Evolutionary conservation across 2,113 vertebrate species (phyloP), one percentile per base, ranked within the genome.

Genomic region (Apaloderma vittatum): DNA sequence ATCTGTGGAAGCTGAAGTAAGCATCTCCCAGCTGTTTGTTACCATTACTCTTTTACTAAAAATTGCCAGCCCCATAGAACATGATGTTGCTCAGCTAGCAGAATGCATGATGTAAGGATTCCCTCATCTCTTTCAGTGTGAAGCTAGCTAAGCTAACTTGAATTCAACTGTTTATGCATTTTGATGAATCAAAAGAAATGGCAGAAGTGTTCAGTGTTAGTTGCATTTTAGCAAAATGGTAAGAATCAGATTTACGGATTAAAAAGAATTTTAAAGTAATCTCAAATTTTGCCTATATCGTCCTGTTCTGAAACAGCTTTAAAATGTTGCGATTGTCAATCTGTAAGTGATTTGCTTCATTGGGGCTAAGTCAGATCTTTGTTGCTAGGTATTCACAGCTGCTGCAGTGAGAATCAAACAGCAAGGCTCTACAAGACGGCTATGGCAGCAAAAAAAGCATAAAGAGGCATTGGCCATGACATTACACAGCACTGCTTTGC

Each of bases 221-320:
- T 0, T 6, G 11, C 4, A 1, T 21, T 73, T 67, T 86, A 49
- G 3, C 26, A 75, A 59, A 57, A 11, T 0, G 5, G 17, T 29
- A 66, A 86, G 61, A 48, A 68, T 9, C 4, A 29, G 24, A 36
- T 21, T 36, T 36, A 27, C 82, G 27, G 14, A 71, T 70, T 49
- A 43, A 43, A 75, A 58, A 6, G 29, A 21, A 19, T 71, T 81
- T 57, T 34, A 86, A 81, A 57, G 11, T 43, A 20, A 51, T 29
- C 13, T 65, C 24, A 24, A 14, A 29, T 12, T 76, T 76, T 63
- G 29, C 26, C 57, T 74, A 49, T 15, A 48, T 26, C 22, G 66
- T 71, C 34, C 36, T 52, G 9, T 59, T 23, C 78, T 67, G 65
- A 72, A 81, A 51, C n/a, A 48, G 11, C 48, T 85, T 36, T 29